phyloP scores from a whole-genome alignment of 2,113 vertebrate species.

The Gambusia affinis region DNA sequence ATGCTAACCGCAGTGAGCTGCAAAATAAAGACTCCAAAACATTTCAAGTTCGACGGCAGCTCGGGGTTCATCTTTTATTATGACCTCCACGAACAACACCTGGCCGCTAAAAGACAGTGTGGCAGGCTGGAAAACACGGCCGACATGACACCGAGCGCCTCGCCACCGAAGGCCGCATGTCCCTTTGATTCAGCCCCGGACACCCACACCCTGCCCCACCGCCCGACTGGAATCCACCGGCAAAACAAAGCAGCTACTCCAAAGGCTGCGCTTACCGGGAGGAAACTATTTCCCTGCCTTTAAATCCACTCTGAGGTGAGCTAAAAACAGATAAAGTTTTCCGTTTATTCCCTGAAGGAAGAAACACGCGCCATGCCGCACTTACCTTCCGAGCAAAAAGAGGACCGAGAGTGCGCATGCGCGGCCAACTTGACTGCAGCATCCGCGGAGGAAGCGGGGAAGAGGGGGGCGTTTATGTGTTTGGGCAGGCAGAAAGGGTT shows the following conservation, averaged over 20 bases:
- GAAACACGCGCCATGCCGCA: conserved; percentile 82
- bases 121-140: conserved; percentile 25
- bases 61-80: accelerated
- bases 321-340: conserved; percentile 5
- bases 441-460: conserved; percentile 66
- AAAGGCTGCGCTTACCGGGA: not conserved
- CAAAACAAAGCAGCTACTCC: not conserved
- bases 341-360: conserved; percentile 60
- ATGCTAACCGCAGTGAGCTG: conserved; percentile 35
- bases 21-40: conserved; percentile 5
- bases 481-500: conserved; percentile 61
- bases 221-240: not conserved
- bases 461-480: conserved; percentile 51
- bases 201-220: conserved; percentile 47
- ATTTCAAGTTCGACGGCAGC: conserved; percentile 5
- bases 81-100: accelerated
- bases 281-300: not conserved
- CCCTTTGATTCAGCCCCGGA: conserved; percentile 55
- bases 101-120: too few species aligned
- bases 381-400: conserved; percentile 86
- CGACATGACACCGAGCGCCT: conserved; percentile 37
- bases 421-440: conserved; percentile 85
- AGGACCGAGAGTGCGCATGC: conserved; percentile 82
- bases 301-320: not conserved
- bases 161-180: conserved; percentile 65